Evolutionary conservation across 2,797 vertebrate species (phyloP), one percentile per base, ranked within the genome.

Genomic region (Remorina albescens): DNA sequence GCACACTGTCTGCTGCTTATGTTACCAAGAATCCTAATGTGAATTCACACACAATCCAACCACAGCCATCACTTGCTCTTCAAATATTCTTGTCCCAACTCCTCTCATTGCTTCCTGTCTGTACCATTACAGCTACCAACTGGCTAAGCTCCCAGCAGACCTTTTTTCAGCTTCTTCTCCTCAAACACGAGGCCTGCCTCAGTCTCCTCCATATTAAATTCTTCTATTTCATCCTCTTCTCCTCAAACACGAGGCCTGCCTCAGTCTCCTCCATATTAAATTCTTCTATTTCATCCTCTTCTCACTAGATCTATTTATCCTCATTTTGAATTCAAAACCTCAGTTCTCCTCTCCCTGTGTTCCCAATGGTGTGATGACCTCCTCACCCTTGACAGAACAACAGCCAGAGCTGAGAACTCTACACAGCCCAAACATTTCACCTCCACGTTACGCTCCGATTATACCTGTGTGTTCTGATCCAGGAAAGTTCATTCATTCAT

Each of bases 271-370:
- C 58, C 71, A 54, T 74, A 79, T 72, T 79, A 82, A 85, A 83
- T 64, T 82, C 74, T 34, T 66, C 68, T 32, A 64, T 81, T 84
- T 76, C 76, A 72, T 36, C 71, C 47, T 74, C 74, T 54, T 57
- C 46, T 84, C 51, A 1, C 61, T 8, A n/a, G 36, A 65, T 80
- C 60, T 77, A 44, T 10, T 2, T 61, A 41, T 77, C 62, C 74
- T 87, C 65, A 73, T 78, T 59, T 62, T 59, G 55, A 84, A 88
- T 89, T 88, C 80, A 65, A 71, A 67, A 54, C 71, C 74, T 72
- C 46, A 19, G 41, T 77, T 72, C 59, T 66, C 21, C 37, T 60
- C 78, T 74, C 26, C 30, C 37, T 56, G 65, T 67, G 56, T 71
- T 85, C 80, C 81, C 81, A 59, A 46, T 67, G 30, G 76, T 30